A percentile compares a stretch with the other conserved stretches of the same genome.
These are phyloP conservation scores for Drosophila pruinosa DNA, from an alignment of 1,140 invertebrate genomes.

Conservation along the genomic window DNA sequence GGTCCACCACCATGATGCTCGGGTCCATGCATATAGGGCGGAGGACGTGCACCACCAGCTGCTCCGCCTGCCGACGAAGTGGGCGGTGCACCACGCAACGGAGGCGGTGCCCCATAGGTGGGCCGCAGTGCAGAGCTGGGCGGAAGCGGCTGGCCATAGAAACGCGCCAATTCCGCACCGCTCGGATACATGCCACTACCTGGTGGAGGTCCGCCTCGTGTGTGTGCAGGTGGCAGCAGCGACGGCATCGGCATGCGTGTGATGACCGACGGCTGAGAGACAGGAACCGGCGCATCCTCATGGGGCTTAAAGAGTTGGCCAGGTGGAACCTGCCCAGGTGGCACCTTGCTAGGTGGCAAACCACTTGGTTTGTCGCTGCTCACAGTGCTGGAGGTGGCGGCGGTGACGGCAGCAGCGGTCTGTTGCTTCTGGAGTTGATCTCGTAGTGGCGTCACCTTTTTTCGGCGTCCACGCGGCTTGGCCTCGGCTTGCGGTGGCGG, in stretches of 20 bases:
- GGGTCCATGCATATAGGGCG: conserved; percentile 56
- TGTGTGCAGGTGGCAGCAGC: conserved; percentile 79
- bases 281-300: conserved; percentile 68
- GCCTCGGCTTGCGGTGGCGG: conserved; percentile 30
- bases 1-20: conserved; percentile 66
- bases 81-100: conserved; percentile 57
- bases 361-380: conserved; percentile 37
- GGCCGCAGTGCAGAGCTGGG: conserved; percentile 63
- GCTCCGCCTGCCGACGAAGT: conserved; percentile 35
- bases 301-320: conserved; percentile 82
- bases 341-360: conserved; percentile 24
- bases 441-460: conserved; percentile 75
- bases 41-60: conserved; percentile 27
- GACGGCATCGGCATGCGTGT: conserved; percentile 87
- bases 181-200: conserved; percentile 55
- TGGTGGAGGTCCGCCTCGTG: conserved; percentile 32
- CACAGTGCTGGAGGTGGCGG: conserved; percentile 51
- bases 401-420: conserved; percentile 71
- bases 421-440: conserved; percentile 78
- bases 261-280: conserved; percentile 85
- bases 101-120: conserved; percentile 77
- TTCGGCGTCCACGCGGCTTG: conserved; percentile 73
- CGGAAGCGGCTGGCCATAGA: conserved; percentile 60
- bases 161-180: conserved; percentile 60
- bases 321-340: conserved; percentile 24